Evolutionary conservation across 2,113 vertebrate species (phyloP).

Genomic region (Nothoprocta perdicaria): DNA sequence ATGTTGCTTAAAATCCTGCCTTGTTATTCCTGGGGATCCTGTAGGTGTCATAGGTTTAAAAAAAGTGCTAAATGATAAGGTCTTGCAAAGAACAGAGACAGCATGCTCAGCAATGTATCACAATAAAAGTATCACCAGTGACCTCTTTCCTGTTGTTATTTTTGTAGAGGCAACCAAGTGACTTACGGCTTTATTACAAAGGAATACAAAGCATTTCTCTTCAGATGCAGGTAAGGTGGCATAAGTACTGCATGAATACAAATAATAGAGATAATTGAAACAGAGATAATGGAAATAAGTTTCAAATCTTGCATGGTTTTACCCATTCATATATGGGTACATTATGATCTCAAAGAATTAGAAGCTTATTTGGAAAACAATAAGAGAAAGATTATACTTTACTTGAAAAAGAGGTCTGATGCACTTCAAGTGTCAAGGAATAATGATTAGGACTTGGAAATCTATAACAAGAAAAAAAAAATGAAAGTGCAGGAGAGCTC

Average conservation of each 20-base stretch:
- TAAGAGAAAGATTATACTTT: background rate
- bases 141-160: background rate
- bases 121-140: background rate
- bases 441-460: background rate
- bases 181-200: background rate
- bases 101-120: fast-evolving
- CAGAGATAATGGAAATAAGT: background rate
- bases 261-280: background rate
- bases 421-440: background rate
- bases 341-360: background rate
- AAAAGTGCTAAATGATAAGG: background rate
- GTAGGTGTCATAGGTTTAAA: background rate
- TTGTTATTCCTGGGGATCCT: background rate
- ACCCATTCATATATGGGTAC: background rate
- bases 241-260: background rate
- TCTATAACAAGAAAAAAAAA: background rate
- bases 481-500: background rate
- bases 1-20: background rate
- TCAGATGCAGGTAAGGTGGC: background rate
- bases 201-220: background rate
- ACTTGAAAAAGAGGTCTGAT: background rate
- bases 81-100: background rate
- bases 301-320: background rate
- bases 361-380: background rate
- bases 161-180: background rate